Evolutionary conservation across 2,113 vertebrate genomes (phyloP).

Genomic region (Hyperopisus bebe): DNA sequence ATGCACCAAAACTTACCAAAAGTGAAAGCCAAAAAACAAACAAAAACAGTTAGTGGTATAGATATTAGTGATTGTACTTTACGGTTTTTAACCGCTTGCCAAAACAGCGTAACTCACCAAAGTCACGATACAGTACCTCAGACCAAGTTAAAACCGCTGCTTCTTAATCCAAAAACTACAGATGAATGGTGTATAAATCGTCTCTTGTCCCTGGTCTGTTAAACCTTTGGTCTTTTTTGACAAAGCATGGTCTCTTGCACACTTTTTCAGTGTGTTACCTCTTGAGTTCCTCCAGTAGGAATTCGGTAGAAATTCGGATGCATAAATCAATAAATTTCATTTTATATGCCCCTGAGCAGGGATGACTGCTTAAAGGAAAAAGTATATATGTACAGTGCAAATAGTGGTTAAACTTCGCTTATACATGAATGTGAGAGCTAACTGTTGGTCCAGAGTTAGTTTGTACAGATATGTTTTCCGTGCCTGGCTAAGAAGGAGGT

Average conservation of each 20-base stretch:
- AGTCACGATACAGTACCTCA: conserved; percentile 20
- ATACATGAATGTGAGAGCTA: background rate
- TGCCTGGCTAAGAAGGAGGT: background rate
- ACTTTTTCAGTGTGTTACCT: background rate
- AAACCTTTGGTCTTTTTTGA: background rate
- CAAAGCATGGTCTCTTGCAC: background rate
- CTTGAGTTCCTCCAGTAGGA: background rate
- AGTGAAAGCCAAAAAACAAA: conserved; percentile 11
- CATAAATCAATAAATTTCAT: background rate
- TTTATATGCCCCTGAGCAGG: background rate
- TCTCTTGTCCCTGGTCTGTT: conserved; percentile 6
- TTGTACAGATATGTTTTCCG: background rate
- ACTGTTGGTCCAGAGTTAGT: background rate
- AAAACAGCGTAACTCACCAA: conserved; percentile 22
- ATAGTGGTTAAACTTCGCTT: background rate
- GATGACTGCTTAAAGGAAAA: background rate
- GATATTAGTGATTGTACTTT: conserved; percentile 5
- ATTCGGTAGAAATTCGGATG: background rate
- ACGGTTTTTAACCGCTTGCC: conserved; percentile 3
- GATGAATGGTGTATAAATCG: background rate
- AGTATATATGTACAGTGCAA: background rate
- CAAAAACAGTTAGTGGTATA: background rate
- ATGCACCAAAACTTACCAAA: conserved; percentile 19
- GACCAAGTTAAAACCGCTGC: background rate
- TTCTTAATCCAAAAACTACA: conserved; percentile 10